A percentile compares a stretch with the other conserved stretches of the same genome.
Conservation (phyloP, 2,888 invertebrate genomes). For the Achlya flavicornis region DNA sequence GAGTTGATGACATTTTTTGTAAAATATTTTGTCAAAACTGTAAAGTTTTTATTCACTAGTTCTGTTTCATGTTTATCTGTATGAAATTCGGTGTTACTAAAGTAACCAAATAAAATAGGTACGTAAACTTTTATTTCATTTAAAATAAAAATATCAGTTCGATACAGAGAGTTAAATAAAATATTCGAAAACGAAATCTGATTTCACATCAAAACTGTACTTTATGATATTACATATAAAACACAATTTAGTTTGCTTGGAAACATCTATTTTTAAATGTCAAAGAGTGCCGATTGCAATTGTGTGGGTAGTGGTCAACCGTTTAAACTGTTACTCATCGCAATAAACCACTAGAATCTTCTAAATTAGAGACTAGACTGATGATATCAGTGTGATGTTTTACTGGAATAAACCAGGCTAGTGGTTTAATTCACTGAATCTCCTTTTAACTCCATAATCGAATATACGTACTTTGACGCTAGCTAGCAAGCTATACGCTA, state of each 20-base stretch:
- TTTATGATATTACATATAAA: slow-evolving; percentile 24
- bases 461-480: neutral
- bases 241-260: slow-evolving; percentile 23
- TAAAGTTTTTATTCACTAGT: no score
- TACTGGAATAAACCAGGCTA: slow-evolving; percentile 16
- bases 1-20: no score
- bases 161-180: neutral
- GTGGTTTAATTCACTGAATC: neutral
- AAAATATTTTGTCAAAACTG: no score
- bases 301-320: slow-evolving; percentile 66
- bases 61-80: no score
- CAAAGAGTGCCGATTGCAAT: slow-evolving; percentile 64
- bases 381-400: slow-evolving; percentile 54
- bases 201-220: slow-evolving; percentile 18
- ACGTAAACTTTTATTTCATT: no score
- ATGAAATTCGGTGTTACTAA: no score
- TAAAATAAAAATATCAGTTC: neutral
- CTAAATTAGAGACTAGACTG: slow-evolving; percentile 63
- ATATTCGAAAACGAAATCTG: neutral
- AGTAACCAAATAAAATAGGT: no score
- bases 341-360: slow-evolving; percentile 70
- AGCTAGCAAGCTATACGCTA: no score
- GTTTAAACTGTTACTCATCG: slow-evolving; percentile 73
- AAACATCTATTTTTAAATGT: slow-evolving; percentile 51
- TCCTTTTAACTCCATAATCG: neutral